Base-by-base conservation (phyloP, 2,113 vertebrate genomes). In the Ranitomeya variabilis region DNA sequence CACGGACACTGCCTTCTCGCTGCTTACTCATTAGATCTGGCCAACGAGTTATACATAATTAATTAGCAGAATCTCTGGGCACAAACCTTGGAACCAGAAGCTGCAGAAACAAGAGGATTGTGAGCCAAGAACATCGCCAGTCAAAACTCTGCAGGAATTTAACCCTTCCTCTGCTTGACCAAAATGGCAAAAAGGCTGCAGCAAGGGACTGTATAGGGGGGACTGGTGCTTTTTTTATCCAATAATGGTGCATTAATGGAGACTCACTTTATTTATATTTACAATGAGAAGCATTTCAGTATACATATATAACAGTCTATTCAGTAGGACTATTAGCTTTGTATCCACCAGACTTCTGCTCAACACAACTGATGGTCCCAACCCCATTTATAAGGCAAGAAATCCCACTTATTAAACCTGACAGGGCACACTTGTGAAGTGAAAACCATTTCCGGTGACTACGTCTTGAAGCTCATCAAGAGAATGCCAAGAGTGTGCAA, bases 11-110 rank as follows among this genome's bases (percentile, higher is more conserved):
- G 87, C 87, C 73, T 89, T 78, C 81, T 89, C 81, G 71, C 87
- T 85, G 87, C 87, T 89, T 85, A 79, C 87, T 89, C 87, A 89
- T 89, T 89, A 89, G 82, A 89, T 89, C 87, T 85, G 87, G 87
- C 87, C 87, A 67, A 83, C 81, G 37, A 85, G 73, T 89, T 84
- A 89, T 89, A 69, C 87, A 89, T 89, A 89, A 89, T 89, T 89
- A 89, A 89, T 89, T 84, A 85, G 62, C 80, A 78, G 73, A 89
- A 83, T 89, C 87, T 89, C 87, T 89, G 81, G 87, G 87, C 87
- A 89, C 87, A 89, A 89, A 89, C 81, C 87, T 89, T 85, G 87
- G 81, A 89, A 77, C 81, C 87, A 89, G 71, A 84, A 84, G 87
- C 87, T 89, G 81, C 81, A 89, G 71, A 83, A 89, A 89, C 81